These are phyloP conservation scores for Oenanthe oenanthe DNA, from an alignment of 2,113 vertebrate species.

Conservation along the genomic window DNA sequence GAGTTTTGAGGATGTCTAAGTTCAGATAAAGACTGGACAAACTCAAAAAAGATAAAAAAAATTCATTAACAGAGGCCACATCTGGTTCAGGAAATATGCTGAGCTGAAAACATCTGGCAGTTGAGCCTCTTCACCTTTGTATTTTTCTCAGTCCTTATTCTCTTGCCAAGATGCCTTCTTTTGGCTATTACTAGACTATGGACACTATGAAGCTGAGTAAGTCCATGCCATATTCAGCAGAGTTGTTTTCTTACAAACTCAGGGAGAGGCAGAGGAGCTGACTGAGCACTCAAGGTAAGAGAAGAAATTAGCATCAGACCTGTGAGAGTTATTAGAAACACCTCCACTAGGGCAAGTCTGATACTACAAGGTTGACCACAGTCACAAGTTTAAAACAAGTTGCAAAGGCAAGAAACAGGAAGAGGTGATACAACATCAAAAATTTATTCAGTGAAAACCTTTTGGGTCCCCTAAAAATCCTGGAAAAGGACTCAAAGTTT, in stretches of 20 bases:
- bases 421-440: not conserved
- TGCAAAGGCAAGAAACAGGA: not conserved
- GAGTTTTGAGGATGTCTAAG: not conserved
- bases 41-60: not conserved
- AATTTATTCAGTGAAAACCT: not conserved
- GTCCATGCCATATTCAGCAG: not conserved
- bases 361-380: not conserved
- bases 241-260: not conserved
- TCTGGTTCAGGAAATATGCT: not conserved
- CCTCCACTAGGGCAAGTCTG: fast-evolving
- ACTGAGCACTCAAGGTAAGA: not conserved
- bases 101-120: not conserved
- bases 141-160: not conserved
- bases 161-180: not conserved
- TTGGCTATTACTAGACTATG: not conserved
- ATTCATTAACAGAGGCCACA: not conserved
- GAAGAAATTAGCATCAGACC: not conserved
- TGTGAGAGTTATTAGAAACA: not conserved
- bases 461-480: not conserved
- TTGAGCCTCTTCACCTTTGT: not conserved
- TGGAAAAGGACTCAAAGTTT: not conserved
- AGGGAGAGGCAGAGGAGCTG: not conserved
- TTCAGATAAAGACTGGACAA: not conserved
- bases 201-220: not conserved
- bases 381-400: not conserved